Evolutionary conservation across 2,113 vertebrate species (phyloP).

Genomic region (Podilymbus podiceps): DNA sequence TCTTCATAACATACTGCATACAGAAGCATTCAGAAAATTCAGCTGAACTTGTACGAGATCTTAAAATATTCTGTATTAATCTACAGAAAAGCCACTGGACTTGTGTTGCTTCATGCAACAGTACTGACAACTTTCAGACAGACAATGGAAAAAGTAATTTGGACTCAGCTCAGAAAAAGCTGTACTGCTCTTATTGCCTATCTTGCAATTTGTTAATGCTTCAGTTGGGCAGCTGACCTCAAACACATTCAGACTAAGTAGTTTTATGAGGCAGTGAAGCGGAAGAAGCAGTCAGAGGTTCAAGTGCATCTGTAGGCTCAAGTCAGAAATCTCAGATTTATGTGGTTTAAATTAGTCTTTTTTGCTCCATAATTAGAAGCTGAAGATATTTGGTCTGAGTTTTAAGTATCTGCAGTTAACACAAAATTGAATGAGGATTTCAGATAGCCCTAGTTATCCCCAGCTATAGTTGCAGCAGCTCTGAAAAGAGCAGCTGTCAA

Average conservation of each 20-base stretch:
- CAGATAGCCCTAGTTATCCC: neutral
- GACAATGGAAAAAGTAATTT: slow-evolving; percentile 25
- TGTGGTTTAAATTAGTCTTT: neutral
- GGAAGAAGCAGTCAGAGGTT: neutral
- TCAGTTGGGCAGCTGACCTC: neutral
- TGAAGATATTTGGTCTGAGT: neutral
- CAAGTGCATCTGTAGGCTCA: neutral
- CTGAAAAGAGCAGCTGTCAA: neutral
- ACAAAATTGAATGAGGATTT: neutral
- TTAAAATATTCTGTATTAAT: slow-evolving; percentile 21
- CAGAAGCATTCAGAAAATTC: slow-evolving; percentile 4
- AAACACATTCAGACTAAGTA: neutral
- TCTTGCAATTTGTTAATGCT: slow-evolving; percentile 9
- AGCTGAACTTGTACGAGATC: neutral
- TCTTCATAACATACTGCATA: neutral
- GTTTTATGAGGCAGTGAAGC: neutral
- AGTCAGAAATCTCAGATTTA: neutral
- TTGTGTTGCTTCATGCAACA: neutral
- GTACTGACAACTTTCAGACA: neutral
- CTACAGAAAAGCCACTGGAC: neutral
- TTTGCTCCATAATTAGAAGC: neutral
- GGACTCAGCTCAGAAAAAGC: neutral
- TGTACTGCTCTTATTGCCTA: neutral
- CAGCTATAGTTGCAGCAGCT: neutral
- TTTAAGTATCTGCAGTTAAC: neutral